Percentiles rank a stretch among this genome's conserved stretches.
Evolutionary conservation across 2,888 invertebrate genomes (phyloP).

Genomic region (Ptilodon capucinus): DNA sequence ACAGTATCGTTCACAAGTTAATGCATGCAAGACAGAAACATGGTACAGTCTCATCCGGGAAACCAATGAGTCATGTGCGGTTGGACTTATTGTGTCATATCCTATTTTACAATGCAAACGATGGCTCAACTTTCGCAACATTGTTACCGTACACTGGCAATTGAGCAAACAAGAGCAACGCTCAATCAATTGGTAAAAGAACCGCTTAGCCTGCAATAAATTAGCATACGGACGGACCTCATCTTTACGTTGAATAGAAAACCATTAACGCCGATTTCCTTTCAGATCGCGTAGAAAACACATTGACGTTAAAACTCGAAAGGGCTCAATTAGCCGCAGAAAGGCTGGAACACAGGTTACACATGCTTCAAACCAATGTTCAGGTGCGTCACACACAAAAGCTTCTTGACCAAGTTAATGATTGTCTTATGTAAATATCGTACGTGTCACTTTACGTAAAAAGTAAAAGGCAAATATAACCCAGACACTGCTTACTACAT

Average conservation of each 20-base stretch:
- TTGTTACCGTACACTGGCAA: constrained; percentile 50
- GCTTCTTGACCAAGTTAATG: neutral
- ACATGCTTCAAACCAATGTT: constrained; percentile 72
- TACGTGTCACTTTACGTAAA: neutral
- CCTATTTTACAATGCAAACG: constrained; percentile 66
- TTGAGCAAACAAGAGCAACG: constrained; percentile 65
- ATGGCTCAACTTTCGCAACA: constrained; percentile 67
- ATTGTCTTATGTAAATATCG: neutral
- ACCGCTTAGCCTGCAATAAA: constrained; percentile 47
- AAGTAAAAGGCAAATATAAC: neutral
- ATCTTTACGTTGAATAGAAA: constrained; percentile 43
- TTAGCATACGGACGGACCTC: constrained; percentile 41
- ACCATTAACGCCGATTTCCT: constrained; percentile 44
- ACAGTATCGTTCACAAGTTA: neutral
- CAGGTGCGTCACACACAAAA: constrained; percentile 48
- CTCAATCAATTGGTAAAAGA: constrained; percentile 63
- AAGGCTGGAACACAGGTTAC: constrained; percentile 70
- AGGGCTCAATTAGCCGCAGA: constrained; percentile 77
- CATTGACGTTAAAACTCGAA: constrained; percentile 71
- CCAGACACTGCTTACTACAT: neutral
- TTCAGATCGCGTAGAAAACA: constrained; percentile 74
- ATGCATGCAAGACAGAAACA: neutral
- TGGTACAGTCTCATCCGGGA: constrained; percentile 31
- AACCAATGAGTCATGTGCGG: constrained; percentile 44
- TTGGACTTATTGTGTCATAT: constrained; percentile 67